Percentiles rank a stretch among this genome's conserved stretches.
These are phyloP conservation scores for Drosophila seguyi DNA, from an alignment of 1,140 invertebrate genomes.

Conservation along the genomic window DNA sequence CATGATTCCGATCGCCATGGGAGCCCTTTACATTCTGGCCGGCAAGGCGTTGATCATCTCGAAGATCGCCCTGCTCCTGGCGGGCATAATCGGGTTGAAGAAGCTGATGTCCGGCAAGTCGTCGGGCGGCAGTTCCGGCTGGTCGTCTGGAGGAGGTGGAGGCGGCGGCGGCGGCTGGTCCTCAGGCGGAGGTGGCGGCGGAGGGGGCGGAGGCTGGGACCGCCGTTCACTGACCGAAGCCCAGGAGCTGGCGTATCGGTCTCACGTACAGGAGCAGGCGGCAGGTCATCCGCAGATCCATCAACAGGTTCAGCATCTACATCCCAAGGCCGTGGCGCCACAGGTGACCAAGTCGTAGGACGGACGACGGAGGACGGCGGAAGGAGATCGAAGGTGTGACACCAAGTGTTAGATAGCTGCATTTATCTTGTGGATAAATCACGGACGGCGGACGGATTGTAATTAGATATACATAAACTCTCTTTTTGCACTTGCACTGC, in stretches of 20 bases:
- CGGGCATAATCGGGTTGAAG: slow-evolving; percentile 92
- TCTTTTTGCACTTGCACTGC: slow-evolving; percentile 53
- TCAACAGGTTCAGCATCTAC: slow-evolving; percentile 51
- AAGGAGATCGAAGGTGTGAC: slow-evolving; percentile 27
- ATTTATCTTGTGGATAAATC: slow-evolving; percentile 81
- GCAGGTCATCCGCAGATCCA: slow-evolving; percentile 34
- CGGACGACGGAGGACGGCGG: background rate
- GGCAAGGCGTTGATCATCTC: slow-evolving; percentile 92
- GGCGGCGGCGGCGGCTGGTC: slow-evolving; percentile 88
- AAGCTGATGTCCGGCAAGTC: slow-evolving; percentile 90
- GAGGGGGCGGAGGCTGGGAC: slow-evolving; percentile 85
- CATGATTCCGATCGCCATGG: slow-evolving; percentile 90
- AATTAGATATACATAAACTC: slow-evolving; percentile 69
- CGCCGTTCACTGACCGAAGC: slow-evolving; percentile 86
- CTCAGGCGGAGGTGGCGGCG: slow-evolving; percentile 85
- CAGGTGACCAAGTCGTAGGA: slow-evolving; percentile 67
- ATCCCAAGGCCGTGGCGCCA: slow-evolving; percentile 40
- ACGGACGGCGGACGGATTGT: slow-evolving; percentile 58
- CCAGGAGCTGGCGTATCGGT: slow-evolving; percentile 89
- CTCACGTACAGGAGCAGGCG: slow-evolving; percentile 82
- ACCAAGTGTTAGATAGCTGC: slow-evolving; percentile 55
- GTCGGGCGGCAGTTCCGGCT: slow-evolving; percentile 86
- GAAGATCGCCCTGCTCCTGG: slow-evolving; percentile 91
- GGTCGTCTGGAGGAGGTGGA: slow-evolving; percentile 87
- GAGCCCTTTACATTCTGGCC: slow-evolving; percentile 90